phyloP scores from a whole-genome alignment of 1,140 invertebrate species.

The Penaeus japonicus region DNA sequence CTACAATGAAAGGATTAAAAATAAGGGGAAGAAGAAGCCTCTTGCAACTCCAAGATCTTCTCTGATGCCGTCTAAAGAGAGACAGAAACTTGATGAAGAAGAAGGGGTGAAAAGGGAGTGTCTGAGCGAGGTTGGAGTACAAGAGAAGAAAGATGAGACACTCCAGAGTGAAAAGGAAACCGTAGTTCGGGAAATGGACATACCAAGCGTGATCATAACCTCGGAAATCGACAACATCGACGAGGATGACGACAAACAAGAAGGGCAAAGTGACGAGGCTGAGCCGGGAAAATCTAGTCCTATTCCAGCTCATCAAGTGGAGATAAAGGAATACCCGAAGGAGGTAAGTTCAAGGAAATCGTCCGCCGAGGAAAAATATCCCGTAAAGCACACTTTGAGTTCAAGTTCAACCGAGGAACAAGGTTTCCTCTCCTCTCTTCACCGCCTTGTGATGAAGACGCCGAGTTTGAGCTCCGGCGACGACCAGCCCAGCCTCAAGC shows the following conservation, averaged over 20 bases:
- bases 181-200: no score
- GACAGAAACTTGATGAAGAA: not conserved
- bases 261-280: no score
- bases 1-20: not conserved
- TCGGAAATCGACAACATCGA: no score
- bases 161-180: no score
- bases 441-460: slow-evolving; percentile 40
- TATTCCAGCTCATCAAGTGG: no score
- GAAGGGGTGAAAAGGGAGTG: not conserved
- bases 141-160: no score
- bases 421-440: slow-evolving; percentile 38
- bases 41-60: not conserved
- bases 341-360: not conserved
- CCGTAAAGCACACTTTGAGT: slow-evolving; percentile 2
- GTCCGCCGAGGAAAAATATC: not conserved
- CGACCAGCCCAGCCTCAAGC: slow-evolving; percentile 29
- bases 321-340: not conserved
- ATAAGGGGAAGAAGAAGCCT: not conserved
- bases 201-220: no score
- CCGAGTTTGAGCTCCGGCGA: slow-evolving; percentile 32
- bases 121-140: no score
- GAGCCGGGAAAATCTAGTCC: no score
- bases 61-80: not conserved
- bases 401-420: slow-evolving; percentile 37
- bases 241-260: no score